A percentile compares a stretch with the other conserved stretches of the same genome.
Evolutionary conservation across 1,140 invertebrate species (phyloP).

Genomic region (Drosophila teissieri): DNA sequence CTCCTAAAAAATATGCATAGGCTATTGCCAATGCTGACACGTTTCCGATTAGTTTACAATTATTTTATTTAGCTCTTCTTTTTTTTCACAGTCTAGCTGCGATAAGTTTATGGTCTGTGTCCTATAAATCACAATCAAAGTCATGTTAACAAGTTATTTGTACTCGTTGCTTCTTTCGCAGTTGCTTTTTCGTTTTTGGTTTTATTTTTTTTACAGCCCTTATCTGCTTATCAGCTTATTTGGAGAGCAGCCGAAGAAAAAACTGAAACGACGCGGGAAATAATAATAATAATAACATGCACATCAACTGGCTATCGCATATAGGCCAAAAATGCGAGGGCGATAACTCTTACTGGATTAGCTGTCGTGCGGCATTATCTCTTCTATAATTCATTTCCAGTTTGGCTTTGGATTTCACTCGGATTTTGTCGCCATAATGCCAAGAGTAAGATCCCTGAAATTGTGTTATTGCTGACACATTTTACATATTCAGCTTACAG

Average conservation of each 20-base stretch:
- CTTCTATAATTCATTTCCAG: constrained; percentile 23
- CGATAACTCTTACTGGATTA: constrained; percentile 50
- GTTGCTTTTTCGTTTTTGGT: constrained; percentile 4
- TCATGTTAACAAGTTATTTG: constrained; percentile 60
- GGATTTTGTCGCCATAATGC: background rate
- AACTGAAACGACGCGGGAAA: constrained; percentile 10
- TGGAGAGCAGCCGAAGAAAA: constrained; percentile 25
- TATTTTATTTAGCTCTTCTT: background rate
- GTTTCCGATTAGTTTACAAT: constrained; percentile 25
- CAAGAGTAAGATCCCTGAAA: background rate
- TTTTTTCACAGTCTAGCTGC: constrained; percentile 16
- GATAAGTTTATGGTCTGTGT: constrained; percentile 54
- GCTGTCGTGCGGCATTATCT: constrained; percentile 27
- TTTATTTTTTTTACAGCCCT: constrained; percentile 46
- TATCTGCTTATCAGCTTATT: constrained; percentile 55
- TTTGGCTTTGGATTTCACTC: constrained; percentile 1
- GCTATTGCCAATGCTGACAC: constrained; percentile 7
- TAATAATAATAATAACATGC: constrained; percentile 43
- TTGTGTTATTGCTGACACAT: background rate
- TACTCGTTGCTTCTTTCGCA: constrained; percentile 24
- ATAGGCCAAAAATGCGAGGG: constrained; percentile 27
- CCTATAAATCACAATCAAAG: constrained; percentile 63
- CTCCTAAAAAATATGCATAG: background rate
- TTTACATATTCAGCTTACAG: background rate
- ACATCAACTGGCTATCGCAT: constrained; percentile 44